These are phyloP conservation scores for Harpagoxenus sublaevis DNA, from an alignment of 2,888 invertebrate genomes.

Conservation along the genomic window DNA sequence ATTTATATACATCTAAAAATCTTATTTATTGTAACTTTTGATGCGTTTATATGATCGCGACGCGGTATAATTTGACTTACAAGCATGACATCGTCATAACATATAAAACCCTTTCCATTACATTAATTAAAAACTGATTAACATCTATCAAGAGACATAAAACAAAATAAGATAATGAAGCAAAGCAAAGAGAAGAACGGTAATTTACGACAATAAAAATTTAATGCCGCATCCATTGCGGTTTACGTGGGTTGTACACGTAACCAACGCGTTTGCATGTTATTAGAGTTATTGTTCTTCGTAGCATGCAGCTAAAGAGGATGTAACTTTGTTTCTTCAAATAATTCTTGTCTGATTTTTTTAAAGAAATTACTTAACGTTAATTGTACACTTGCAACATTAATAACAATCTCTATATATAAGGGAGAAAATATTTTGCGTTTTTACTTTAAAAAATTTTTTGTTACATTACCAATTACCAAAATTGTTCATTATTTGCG, in stretches of 20 bases:
- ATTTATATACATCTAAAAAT: not conserved
- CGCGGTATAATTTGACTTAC: not conserved
- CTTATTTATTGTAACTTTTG: not conserved
- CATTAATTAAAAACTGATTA: constrained; percentile 15
- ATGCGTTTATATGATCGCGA: not conserved
- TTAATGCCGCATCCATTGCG: constrained; percentile 2
- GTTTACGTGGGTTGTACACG: constrained; percentile 6
- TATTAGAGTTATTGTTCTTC: not conserved
- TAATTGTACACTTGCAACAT: not conserved
- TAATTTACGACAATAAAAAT: constrained; percentile 8
- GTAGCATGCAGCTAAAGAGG: not conserved
- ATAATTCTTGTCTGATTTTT: not conserved
- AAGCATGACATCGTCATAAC: not conserved
- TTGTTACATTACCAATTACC: not conserved
- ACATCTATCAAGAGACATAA: not conserved
- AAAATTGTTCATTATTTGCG: not conserved
- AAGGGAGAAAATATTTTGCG: not conserved
- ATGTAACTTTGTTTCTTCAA: not conserved
- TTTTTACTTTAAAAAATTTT: not conserved
- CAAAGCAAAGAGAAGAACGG: not conserved
- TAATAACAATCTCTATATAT: not conserved
- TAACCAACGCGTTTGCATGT: constrained; percentile 23
- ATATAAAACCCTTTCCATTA: not conserved
- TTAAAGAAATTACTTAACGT: not conserved
- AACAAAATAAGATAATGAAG: not conserved